These are phyloP conservation scores for Eledona agricola DNA, from an alignment of 2,888 invertebrate species.

Conservation along the genomic window DNA sequence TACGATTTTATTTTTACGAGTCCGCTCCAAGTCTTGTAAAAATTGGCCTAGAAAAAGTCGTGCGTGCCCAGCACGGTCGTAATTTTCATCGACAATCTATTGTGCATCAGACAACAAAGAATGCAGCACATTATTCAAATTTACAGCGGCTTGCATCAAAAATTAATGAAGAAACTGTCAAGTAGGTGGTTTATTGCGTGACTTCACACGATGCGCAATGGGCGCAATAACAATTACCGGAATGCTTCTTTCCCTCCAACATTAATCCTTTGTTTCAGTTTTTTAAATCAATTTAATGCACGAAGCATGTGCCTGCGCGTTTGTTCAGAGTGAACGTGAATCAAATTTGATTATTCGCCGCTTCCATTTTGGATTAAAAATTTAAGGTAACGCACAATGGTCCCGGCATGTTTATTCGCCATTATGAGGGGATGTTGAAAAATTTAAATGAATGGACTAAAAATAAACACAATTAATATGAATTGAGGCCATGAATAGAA, in stretches of 20 bases:
- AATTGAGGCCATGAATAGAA: no score
- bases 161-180: slow-evolving; percentile 29
- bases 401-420: no score
- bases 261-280: no score
- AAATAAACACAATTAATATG: no score
- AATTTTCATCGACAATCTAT: slow-evolving; percentile 29
- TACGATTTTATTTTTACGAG: neutral
- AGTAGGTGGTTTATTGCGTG: slow-evolving; percentile 19
- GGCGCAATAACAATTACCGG: slow-evolving; percentile 19
- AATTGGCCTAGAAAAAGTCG: slow-evolving; percentile 12
- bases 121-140: slow-evolving; percentile 28
- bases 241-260: slow-evolving; percentile 2
- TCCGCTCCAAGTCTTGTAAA: neutral
- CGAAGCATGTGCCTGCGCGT: no score
- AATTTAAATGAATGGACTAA: no score
- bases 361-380: no score
- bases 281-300: no score
- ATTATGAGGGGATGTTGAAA: no score
- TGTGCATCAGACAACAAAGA: slow-evolving; percentile 19
- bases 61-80: slow-evolving; percentile 25
- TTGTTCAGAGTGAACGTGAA: no score
- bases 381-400: no score
- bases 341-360: no score
- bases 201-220: slow-evolving; percentile 20
- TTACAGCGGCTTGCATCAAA: slow-evolving; percentile 22